Percentiles rank a stretch among this genome's conserved stretches.
Evolutionary conservation across 2,113 vertebrate species (phyloP).

Genomic region (Lagopus leucura): DNA sequence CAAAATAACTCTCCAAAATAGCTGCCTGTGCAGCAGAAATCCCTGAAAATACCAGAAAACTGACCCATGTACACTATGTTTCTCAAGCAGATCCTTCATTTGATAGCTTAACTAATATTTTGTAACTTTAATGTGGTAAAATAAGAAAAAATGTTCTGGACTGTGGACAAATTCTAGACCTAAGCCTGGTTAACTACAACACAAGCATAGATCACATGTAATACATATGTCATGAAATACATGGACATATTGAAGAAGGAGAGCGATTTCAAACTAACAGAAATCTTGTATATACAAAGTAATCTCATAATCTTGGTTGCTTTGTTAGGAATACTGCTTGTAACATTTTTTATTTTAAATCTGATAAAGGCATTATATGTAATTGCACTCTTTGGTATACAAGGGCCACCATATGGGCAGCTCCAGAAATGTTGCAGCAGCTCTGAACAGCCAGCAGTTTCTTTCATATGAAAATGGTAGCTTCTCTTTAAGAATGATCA

Average conservation of each 20-base stretch:
- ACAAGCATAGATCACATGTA: neutral
- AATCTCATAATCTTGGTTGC: rapidly evolving
- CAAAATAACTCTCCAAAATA: neutral
- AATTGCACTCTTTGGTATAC: neutral
- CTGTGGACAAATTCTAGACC: neutral
- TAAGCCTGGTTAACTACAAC: neutral
- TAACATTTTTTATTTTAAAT: neutral
- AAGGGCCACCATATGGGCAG: neutral
- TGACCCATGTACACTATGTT: neutral
- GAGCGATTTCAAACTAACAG: neutral
- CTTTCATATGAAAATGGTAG: neutral
- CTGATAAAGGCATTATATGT: neutral
- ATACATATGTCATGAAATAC: neutral
- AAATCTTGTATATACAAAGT: rapidly evolving
- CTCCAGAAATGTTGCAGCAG: neutral
- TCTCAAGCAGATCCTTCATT: neutral
- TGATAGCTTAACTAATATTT: neutral
- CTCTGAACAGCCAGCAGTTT: neutral
- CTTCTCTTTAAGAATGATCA: neutral
- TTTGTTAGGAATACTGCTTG: neutral
- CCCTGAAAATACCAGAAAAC: neutral
- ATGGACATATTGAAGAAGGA: neutral
- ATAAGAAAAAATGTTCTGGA: neutral
- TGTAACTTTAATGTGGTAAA: neutral
- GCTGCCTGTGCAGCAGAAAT: neutral